Base-by-base conservation (phyloP, 1,140 invertebrate genomes). In the Drusus annulatus region DNA sequence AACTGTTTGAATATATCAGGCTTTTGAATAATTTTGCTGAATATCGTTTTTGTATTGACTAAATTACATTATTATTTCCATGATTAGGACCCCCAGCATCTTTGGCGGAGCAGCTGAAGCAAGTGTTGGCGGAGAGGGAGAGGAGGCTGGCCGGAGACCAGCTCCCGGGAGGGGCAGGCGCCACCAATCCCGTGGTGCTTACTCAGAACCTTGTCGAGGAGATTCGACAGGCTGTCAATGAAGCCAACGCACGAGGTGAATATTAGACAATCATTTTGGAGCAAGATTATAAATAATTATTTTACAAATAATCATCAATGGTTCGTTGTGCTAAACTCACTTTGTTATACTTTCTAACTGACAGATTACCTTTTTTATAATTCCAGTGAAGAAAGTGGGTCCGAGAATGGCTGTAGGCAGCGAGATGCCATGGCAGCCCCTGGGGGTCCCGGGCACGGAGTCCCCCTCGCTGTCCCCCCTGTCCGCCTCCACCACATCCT, bases 31-130 rank as follows among this genome's bases (percentile, higher is more conserved):
- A 13, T 45, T 45, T 2, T 10, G 1, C n/a, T 45, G 36, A 7
- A 7, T 45, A 0, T 36, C 7, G 2, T 7, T 36, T 13, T 45
- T 45, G 36, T 45, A 45, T 45, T 45, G 7, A 45, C 7, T 10
- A 1, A 13, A 10, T 13, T 45, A 0, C 0, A 10, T 36, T 0
- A 7, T 36, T 36, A 36, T 36, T n/a, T 36, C 25, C 36, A 16
- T 69, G 4, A 76, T 81, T 88, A 87, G 93, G 93, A 84, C 93
- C 94, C 62, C 92, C 94, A 16, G 90, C 93, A 82, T 95, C 94
- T 60, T 90, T 96, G 69, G 95, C 94, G 0, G 95, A 96, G 86
- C 95, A 96, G 85, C 89, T 96, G 78, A 95, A 95, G 89, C 94
- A 95, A 86, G 94, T 96, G 84, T 87, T 95, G 83, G 93, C 94